Conservation (phyloP, 2,113 vertebrate species). For the Gopherus evgoodei region DNA sequence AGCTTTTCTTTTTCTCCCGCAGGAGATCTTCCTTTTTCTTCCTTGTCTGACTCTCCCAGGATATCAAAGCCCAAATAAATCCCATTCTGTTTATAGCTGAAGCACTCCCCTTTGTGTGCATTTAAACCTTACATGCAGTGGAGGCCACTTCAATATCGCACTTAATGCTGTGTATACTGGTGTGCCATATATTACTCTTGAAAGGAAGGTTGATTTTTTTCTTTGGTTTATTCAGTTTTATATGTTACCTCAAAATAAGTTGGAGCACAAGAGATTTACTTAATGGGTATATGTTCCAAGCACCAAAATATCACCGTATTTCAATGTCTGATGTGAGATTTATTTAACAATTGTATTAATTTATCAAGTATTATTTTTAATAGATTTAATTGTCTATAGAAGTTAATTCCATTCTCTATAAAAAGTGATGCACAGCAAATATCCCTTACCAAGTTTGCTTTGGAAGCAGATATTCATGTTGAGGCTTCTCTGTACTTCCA, state of each 20-base stretch:
- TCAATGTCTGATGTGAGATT: not conserved
- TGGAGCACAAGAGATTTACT: accelerated
- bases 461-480: not conserved
- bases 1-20: not conserved
- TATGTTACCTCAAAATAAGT: not conserved
- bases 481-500: conserved; percentile 4
- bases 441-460: not conserved
- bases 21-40: not conserved
- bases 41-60: not conserved
- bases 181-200: not conserved
- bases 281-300: accelerated
- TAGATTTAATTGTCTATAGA: not conserved
- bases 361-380: conserved; percentile 33
- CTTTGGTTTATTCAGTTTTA: not conserved
- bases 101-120: not conserved
- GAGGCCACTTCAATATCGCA: not conserved
- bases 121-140: not conserved
- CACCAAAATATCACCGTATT: not conserved
- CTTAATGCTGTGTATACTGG: not conserved
- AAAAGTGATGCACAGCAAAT: not conserved
- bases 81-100: not conserved
- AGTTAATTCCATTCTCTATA: not conserved
- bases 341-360: not conserved
- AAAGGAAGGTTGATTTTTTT: not conserved
- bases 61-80: not conserved